Evolutionary conservation across 1,140 invertebrate species (phyloP), one percentile per base, ranked within the genome.

Genomic region (Drosophila equinoxialis): DNA sequence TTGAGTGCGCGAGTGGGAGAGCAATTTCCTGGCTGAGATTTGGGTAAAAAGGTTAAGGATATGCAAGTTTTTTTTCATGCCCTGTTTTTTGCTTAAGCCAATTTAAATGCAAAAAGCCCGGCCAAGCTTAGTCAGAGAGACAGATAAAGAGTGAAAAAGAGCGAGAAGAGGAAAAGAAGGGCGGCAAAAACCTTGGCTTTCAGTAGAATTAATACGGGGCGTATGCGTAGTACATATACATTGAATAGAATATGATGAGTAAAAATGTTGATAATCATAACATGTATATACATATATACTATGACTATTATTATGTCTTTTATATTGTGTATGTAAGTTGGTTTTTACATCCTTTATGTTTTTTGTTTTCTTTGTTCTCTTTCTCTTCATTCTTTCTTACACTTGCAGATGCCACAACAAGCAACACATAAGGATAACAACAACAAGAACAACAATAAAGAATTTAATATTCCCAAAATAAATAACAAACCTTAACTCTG

Each of bases 21-120:
- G 70, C 71, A 37, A 61, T n/a, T 71, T 65, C n/a, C 75, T 48
- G 23, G 37, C 75, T 77, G 84, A 83, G 83, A 87, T 89, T 83
- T 87, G 62, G 83, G 83, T 87, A 87, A 87, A 80, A 87, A 87
- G 83, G 83, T 87, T 87, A 87, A 86, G 82, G 79, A 86, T 87
- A 86, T 86, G 79, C 72, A 62, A 79, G 45, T 51, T 51, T 51
- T 23, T 23, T 23, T 23, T 23, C 6, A 3, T 6, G 6, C 3
- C 2, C 8, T 51, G 30, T 23, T 76, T 81, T 72, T 66, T n/a
- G 55, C 55, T 60, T 58, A 68, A 68, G 62, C 76, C 70, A 76
- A 87, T 86, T 86, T 86, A 87, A 79, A 86, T 86, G 83, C 76
- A 79, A 83, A 86, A 64, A 74, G 55, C 48, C 20, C 45, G 45